Conservation (phyloP, 2,888 invertebrate genomes). For the Meandrusa payeni region DNA sequence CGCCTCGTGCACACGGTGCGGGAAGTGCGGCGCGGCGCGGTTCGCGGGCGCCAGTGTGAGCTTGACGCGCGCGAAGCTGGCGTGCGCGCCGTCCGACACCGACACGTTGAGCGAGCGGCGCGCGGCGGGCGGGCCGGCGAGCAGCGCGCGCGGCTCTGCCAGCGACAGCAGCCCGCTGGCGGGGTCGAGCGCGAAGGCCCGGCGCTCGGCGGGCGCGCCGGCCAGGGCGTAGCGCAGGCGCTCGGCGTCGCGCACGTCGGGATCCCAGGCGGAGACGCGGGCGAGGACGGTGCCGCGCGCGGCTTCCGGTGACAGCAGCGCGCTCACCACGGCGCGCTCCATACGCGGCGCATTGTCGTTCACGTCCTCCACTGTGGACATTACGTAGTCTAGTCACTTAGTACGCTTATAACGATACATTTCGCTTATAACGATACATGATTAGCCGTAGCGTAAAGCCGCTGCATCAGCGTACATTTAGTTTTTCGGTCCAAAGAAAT, state of each 20-base stretch:
- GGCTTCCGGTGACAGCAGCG: slow-evolving; percentile 89
- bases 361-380: slow-evolving; percentile 90
- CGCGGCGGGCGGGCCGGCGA: slow-evolving; percentile 78
- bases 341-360: slow-evolving; percentile 95
- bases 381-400: too few species aligned
- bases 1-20: slow-evolving; percentile 88
- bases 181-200: slow-evolving; percentile 50
- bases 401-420: too few species aligned
- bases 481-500: too few species aligned
- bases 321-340: slow-evolving; percentile 89
- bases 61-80: slow-evolving; percentile 91
- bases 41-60: slow-evolving; percentile 90
- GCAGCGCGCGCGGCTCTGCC: slow-evolving; percentile 55
- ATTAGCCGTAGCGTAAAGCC: neutral
- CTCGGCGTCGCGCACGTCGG: slow-evolving; percentile 88
- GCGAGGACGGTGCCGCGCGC: slow-evolving; percentile 93
- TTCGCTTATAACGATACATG: neutral
- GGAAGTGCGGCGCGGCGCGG: slow-evolving; percentile 88
- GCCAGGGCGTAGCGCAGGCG: slow-evolving; percentile 90
- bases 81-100: slow-evolving; percentile 97
- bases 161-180: slow-evolving; percentile 57
- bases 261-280: slow-evolving; percentile 93
- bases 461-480: too few species aligned
- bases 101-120: slow-evolving; percentile 89
- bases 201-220: slow-evolving; percentile 38